Percentiles rank a stretch among this genome's conserved stretches.
Evolutionary conservation across 2,888 invertebrate genomes (phyloP).

Genomic region (Archips xylosteana): DNA sequence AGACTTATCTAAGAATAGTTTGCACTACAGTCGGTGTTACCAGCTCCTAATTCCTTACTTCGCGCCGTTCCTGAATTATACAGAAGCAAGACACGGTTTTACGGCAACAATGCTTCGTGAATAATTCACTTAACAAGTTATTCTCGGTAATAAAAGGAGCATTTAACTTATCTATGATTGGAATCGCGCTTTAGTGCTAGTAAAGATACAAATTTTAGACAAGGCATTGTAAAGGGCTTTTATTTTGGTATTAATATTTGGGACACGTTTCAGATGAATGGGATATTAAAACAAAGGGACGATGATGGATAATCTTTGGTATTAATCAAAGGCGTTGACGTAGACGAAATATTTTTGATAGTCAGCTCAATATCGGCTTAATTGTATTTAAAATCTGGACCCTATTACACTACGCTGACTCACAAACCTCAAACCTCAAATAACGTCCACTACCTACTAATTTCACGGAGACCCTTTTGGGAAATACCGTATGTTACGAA

Average conservation of each 20-base stretch:
- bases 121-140: conserved; percentile 41
- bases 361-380: neutral
- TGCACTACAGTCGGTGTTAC: conserved; percentile 33
- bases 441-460: too few species aligned
- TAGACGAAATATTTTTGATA: neutral
- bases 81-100: conserved; percentile 28
- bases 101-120: conserved; percentile 34
- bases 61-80: conserved; percentile 29
- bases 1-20: conserved; percentile 23
- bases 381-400: too few species aligned
- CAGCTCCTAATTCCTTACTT: conserved; percentile 39
- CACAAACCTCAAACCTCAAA: too few species aligned
- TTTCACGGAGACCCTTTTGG: too few species aligned
- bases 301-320: conserved; percentile 2
- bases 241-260: conserved; percentile 4
- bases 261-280: neutral
- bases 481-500: too few species aligned
- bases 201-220: conserved; percentile 20
- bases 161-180: conserved; percentile 36
- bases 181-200: conserved; percentile 33
- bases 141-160: conserved; percentile 21
- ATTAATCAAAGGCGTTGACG: neutral
- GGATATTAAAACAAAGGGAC: neutral
- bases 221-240: neutral
- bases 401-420: too few species aligned